Percentiles rank a stretch among this genome's conserved stretches.
phyloP scores from a whole-genome alignment of 2,888 invertebrate species.

The Zaprionus bogoriensis region DNA sequence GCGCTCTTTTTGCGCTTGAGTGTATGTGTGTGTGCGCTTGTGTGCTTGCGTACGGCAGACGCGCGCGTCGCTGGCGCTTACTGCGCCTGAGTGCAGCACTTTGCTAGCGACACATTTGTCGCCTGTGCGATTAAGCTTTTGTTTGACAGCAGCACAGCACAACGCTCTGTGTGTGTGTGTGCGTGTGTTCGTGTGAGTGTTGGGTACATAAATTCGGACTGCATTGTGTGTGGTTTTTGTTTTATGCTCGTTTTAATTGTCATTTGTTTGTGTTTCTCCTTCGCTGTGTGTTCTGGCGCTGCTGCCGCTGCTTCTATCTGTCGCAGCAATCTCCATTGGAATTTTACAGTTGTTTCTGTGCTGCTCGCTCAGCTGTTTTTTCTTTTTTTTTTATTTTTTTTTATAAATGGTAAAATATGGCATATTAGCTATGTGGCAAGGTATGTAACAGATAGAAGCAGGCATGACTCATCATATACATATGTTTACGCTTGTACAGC shows the following conservation, averaged over 20 bases:
- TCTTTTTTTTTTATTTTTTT: background rate
- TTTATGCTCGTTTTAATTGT: background rate
- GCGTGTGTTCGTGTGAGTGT: background rate
- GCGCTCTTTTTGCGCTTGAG: no score
- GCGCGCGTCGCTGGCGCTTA: conserved; percentile 4
- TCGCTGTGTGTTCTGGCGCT: no score
- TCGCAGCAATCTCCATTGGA: background rate
- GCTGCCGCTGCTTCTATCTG: background rate
- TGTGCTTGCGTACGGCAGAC: conserved; percentile 7
- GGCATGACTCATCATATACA: no score
- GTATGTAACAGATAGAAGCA: no score
- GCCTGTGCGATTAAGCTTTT: conserved; percentile 30
- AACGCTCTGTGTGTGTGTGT: background rate
- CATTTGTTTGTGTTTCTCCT: background rate
- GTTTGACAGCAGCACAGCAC: no score
- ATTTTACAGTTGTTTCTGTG: conserved; percentile 4
- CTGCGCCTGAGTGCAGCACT: background rate
- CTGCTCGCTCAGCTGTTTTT: conserved; percentile 40
- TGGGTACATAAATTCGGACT: background rate
- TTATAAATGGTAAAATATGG: no score
- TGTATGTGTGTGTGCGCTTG: conserved; percentile 5
- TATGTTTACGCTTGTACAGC: no score
- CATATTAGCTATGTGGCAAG: no score
- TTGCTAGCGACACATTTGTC: conserved; percentile 38
- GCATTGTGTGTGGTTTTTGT: background rate